Evolutionary conservation across 2,797 vertebrate genomes (phyloP), one percentile per base, ranked within the genome.

Genomic region (Atherinosoma microstoma): DNA sequence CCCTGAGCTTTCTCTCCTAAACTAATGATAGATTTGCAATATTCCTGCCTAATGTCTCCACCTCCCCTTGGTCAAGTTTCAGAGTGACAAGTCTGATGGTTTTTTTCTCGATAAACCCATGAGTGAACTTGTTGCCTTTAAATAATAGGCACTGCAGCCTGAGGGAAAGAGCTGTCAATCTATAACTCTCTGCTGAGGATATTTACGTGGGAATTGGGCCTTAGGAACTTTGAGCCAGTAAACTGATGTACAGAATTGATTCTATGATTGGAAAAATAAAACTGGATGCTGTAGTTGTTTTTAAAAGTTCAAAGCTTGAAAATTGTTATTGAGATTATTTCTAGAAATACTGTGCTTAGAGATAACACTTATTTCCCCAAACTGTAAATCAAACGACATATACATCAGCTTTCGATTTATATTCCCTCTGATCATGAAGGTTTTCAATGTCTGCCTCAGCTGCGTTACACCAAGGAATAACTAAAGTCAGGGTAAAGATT

Each of bases 1-100:
- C 92, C 90, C 67, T 82, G 75, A 92, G 92, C 92, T 73, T 77
- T 85, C 75, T 83, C 83, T 88, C 76, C 72, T 66, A 78, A 64
- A 87, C 83, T 90, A 90, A 92, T 91, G 90, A 86, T 85, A 89
- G 84, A 86, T 84, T 81, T 93, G 84, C 86, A 89, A 90, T 91
- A 93, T 92, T 90, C 79, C 85, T 90, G 80, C 75, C 65, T 68
- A 78, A 75, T 87, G 85, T 76, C 75, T 76, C 42, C 76, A 71
- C 82, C 70, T 83, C 88, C 67, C 64, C 66, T 51, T 78, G 83
- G 89, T 90, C 89, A 91, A 79, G 63, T 74, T 84, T 53, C 47
- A 83, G 71, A 83, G 36, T 72, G 65, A 72, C 65, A 73, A 34
- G 30, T 49, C 45, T 7, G 47, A 61, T 82, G 49, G 57, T 74